Evolutionary conservation across 2,113 vertebrate species (phyloP).

Genomic region (Pantherophis guttatus): DNA sequence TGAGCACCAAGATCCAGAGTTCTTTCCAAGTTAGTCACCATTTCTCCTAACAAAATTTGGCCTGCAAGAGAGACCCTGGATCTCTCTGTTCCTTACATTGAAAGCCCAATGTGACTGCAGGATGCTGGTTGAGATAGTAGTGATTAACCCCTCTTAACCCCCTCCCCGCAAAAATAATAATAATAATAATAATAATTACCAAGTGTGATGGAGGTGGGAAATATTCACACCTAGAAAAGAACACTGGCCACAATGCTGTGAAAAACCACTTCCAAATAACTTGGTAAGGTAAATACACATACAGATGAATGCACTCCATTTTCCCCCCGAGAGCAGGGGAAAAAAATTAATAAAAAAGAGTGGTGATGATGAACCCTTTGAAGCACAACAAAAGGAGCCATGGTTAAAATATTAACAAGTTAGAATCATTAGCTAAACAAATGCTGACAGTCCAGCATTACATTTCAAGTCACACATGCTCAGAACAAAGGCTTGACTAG

Average conservation of each 20-base stretch:
- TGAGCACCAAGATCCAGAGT: neutral
- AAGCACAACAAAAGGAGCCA: conserved; percentile 64
- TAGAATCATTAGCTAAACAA: conserved; percentile 72
- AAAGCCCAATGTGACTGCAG: conserved; percentile 8
- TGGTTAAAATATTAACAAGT: conserved; percentile 74
- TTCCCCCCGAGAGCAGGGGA: conserved; percentile 30
- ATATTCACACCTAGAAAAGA: neutral
- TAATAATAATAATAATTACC: neutral
- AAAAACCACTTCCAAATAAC: conserved; percentile 42
- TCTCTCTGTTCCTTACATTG: neutral
- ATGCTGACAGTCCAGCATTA: conserved; percentile 64
- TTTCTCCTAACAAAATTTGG: neutral
- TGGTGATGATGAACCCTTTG: conserved; percentile 54
- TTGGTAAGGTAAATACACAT: conserved; percentile 31
- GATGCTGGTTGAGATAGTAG: neutral
- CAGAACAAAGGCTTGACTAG: conserved; percentile 65
- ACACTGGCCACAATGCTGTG: conserved; percentile 17
- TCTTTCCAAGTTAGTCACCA: neutral
- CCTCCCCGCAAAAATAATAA: too few species aligned
- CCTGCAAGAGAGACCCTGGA: neutral
- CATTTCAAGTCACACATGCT: conserved; percentile 64
- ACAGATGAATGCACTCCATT: neutral
- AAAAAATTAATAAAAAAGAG: conserved; percentile 64
- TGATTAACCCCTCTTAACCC: too few species aligned
- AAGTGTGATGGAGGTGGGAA: neutral